These are phyloP conservation scores for Marmota monax DNA, from an alignment of 2,113 vertebrate genomes.

Conservation along the genomic window DNA sequence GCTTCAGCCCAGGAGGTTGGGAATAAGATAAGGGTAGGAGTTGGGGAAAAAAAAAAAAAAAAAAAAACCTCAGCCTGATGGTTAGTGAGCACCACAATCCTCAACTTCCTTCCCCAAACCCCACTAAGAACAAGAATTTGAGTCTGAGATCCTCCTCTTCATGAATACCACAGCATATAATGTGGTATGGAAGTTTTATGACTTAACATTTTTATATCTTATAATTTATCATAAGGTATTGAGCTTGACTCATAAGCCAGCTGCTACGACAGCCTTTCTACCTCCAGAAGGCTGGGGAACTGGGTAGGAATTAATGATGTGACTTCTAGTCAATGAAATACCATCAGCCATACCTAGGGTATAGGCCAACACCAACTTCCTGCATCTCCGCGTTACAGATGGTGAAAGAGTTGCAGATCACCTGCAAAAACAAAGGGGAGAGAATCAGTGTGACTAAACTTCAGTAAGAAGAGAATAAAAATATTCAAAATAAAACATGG, in stretches of 20 bases:
- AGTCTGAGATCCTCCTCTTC: slow-evolving; percentile 44
- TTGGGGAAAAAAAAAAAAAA: rapidly evolving
- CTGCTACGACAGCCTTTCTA: slow-evolving; percentile 60
- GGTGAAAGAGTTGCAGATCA: slow-evolving; percentile 98
- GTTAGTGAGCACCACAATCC: neutral
- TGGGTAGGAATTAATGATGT: neutral
- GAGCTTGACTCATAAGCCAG: slow-evolving; percentile 51
- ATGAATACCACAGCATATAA: slow-evolving; percentile 37
- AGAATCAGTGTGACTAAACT: slow-evolving; percentile 79
- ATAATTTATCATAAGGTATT: slow-evolving; percentile 76
- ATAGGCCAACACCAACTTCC: slow-evolving; percentile 96
- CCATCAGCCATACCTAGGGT: slow-evolving; percentile 93
- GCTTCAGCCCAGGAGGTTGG: neutral
- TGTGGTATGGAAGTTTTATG: neutral
- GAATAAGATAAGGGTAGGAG: neutral
- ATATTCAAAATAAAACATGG: slow-evolving; percentile 77
- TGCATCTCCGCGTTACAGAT: slow-evolving; percentile 98
- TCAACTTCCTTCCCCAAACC: slow-evolving; percentile 21
- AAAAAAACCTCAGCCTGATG: neutral
- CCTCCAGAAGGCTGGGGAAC: neutral
- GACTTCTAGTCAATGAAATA: slow-evolving; percentile 81
- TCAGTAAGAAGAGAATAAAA: slow-evolving; percentile 57
- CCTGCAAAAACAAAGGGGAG: slow-evolving; percentile 89
- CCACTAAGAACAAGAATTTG: slow-evolving; percentile 56
- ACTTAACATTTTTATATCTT: slow-evolving; percentile 46